Evolutionary conservation across 2,113 vertebrate species (phyloP).

Genomic region (Phocoena phocoena): DNA sequence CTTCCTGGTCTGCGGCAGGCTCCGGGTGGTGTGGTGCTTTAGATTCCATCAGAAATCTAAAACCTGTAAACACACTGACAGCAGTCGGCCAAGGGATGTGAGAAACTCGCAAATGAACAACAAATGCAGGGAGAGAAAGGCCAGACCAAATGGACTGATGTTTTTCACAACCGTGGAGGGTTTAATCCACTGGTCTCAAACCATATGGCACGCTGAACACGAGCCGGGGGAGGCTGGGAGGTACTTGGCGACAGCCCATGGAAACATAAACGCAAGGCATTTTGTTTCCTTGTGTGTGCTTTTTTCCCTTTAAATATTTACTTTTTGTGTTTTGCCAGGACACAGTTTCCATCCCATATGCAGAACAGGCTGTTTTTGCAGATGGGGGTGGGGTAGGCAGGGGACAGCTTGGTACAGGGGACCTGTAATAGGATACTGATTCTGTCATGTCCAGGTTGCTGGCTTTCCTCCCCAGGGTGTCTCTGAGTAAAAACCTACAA

Average conservation of each 20-base stretch:
- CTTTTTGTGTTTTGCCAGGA: slow-evolving; percentile 80
- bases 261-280: slow-evolving; percentile 80
- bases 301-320: slow-evolving; percentile 86
- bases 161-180: slow-evolving; percentile 65
- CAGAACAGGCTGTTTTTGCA: slow-evolving; percentile 74
- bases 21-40: not conserved
- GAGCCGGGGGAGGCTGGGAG: slow-evolving; percentile 65
- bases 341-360: slow-evolving; percentile 76
- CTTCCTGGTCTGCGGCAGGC: slow-evolving; percentile 56
- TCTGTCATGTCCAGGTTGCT: not conserved
- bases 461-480: not conserved
- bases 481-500: not conserved
- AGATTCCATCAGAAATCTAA: slow-evolving; percentile 79
- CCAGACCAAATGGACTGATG: slow-evolving; percentile 77
- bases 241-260: slow-evolving; percentile 74
- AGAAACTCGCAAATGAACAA: slow-evolving; percentile 83
- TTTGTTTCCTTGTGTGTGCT: slow-evolving; percentile 78
- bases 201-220: slow-evolving; percentile 71
- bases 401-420: not conserved
- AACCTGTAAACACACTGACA: slow-evolving; percentile 81
- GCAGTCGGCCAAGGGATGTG: slow-evolving; percentile 72
- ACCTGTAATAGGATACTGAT: not conserved
- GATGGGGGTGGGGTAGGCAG: not conserved
- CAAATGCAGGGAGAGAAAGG: slow-evolving; percentile 79
- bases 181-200: slow-evolving; percentile 78